phyloP scores from a whole-genome alignment of 2,113 vertebrate species.

The Atherinomorus stipes region DNA sequence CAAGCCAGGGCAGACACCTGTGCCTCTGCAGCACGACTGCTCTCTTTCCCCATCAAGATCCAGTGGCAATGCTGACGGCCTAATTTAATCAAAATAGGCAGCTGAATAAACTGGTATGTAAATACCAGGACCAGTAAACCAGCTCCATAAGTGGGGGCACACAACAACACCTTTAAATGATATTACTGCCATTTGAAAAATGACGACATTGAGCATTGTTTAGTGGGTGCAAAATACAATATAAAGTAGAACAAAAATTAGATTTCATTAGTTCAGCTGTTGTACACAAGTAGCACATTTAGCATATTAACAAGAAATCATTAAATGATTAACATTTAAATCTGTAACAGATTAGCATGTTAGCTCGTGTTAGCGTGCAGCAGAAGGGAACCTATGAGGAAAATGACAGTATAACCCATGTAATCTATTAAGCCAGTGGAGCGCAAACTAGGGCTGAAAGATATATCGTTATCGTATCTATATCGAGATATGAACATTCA shows the following conservation, averaged over 20 bases:
- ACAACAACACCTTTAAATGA: constrained; percentile 8
- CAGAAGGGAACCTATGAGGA: too few species aligned
- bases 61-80: constrained; percentile 16
- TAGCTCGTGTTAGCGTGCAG: not conserved
- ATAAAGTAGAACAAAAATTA: too few species aligned
- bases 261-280: too few species aligned
- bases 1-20: constrained; percentile 58
- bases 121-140: constrained; percentile 43
- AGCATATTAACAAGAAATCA: not conserved
- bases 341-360: not conserved
- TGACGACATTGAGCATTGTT: constrained; percentile 20
- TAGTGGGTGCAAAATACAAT: not conserved
- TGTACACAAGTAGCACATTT: too few species aligned
- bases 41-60: constrained; percentile 15
- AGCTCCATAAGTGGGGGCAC: constrained; percentile 12
- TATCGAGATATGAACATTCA: too few species aligned
- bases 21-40: constrained; percentile 42
- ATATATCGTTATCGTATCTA: too few species aligned
- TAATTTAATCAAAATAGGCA: constrained; percentile 57
- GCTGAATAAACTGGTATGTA: constrained; percentile 44
- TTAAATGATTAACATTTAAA: too few species aligned
- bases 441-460: too few species aligned
- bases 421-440: too few species aligned
- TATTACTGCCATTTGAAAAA: constrained; percentile 21
- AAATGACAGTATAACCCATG: too few species aligned